Conservation (phyloP, 2,113 vertebrate species). For the Urocynchramus pylzowi region DNA sequence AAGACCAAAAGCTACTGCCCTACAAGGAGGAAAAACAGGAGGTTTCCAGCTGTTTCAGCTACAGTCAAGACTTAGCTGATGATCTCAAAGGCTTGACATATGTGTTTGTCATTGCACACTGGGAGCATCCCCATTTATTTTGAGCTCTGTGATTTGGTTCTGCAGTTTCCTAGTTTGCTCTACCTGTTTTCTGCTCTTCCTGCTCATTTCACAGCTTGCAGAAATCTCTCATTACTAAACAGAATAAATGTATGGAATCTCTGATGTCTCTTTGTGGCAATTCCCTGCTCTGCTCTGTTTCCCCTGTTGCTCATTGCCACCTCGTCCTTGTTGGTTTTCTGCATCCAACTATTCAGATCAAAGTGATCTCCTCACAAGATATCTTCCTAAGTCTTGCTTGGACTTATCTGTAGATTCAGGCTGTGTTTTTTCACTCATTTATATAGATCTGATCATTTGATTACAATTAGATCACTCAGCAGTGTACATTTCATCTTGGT, state of each 20-base stretch:
- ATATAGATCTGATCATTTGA: background rate
- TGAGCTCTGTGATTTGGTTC: background rate
- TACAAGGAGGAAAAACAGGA: background rate
- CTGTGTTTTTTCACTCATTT: background rate
- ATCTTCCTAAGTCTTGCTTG: background rate
- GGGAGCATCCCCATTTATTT: background rate
- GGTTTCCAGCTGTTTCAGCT: background rate
- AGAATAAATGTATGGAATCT: background rate
- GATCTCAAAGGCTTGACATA: background rate
- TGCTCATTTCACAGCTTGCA: background rate
- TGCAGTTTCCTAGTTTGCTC: background rate
- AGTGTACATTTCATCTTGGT: background rate
- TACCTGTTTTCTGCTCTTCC: background rate
- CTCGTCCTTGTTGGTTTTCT: background rate
- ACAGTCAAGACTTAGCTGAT: background rate
- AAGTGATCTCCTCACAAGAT: background rate
- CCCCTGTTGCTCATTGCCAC: background rate
- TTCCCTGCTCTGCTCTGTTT: background rate
- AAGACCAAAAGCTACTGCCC: background rate
- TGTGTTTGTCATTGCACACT: background rate
- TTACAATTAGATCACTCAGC: background rate
- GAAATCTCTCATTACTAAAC: background rate
- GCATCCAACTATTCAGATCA: background rate
- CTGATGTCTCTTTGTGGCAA: background rate
- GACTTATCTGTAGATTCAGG: background rate